phyloP scores from a whole-genome alignment of 2,888 invertebrate genomes.

The Eurois occulta region DNA sequence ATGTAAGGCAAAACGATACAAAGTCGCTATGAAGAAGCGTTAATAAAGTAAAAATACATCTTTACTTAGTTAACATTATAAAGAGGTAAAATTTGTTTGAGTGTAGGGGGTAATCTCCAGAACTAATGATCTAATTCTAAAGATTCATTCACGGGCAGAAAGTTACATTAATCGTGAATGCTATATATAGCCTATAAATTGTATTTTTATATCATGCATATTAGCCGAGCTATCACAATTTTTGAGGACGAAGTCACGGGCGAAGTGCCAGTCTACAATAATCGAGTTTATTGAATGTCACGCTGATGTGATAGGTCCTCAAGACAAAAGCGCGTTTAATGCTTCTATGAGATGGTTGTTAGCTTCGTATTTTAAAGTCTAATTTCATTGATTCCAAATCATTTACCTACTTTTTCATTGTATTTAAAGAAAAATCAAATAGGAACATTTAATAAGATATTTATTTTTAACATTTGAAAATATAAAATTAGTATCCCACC shows the following conservation, averaged over 20 bases:
- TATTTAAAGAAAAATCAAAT: not conserved
- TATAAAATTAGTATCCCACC: not conserved
- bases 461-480: not conserved
- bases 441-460: not conserved
- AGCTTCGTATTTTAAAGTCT: not conserved
- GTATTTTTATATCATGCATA: no score
- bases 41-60: not conserved
- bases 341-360: not conserved
- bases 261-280: no score
- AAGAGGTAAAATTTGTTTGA: no score
- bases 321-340: not conserved
- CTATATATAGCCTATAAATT: no score
- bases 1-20: not conserved
- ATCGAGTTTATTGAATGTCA: not conserved
- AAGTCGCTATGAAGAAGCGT: not conserved
- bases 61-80: no score
- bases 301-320: not conserved
- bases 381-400: not conserved
- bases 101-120: no score
- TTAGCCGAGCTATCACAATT: no score
- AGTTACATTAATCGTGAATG: no score
- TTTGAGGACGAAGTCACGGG: no score
- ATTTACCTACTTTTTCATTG: not conserved
- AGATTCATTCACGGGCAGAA: no score
- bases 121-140: no score